These are phyloP conservation scores for Cassiopea xamachana DNA, from an alignment of 30 jellyfish, hydroid and myxozoan species.

Conservation along the genomic window DNA sequence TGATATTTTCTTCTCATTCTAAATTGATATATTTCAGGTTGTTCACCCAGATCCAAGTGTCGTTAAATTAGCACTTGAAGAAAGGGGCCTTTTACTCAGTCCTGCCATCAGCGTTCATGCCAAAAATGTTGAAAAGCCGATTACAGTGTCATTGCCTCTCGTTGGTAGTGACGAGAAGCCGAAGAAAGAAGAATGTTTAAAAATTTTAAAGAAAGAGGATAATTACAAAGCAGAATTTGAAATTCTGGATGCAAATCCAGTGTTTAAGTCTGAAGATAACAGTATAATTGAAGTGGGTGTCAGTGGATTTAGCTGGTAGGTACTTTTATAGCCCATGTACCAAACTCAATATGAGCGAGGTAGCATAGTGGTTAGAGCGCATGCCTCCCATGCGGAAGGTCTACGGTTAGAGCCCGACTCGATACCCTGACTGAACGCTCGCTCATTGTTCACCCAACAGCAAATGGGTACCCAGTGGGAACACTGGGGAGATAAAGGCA, in stretches of 20 bases:
- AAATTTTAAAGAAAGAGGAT: background rate
- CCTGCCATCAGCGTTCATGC: conserved; percentile 5
- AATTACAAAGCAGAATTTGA: background rate
- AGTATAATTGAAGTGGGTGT: background rate
- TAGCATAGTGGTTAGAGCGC: too few relatives aligned
- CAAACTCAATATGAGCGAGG: too few relatives aligned
- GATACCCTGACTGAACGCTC: too few relatives aligned
- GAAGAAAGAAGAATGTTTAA: background rate
- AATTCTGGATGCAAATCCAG: background rate
- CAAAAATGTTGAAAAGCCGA: background rate
- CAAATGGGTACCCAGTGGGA: too few relatives aligned
- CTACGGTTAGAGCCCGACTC: too few relatives aligned
- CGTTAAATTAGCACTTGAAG: background rate
- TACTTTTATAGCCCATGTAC: too few relatives aligned
- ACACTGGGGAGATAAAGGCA: too few relatives aligned
- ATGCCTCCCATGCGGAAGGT: too few relatives aligned
- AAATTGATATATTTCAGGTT: background rate
- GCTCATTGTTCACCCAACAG: too few relatives aligned
- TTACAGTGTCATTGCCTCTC: background rate
- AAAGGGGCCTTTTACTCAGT: background rate
- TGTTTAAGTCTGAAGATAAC: background rate
- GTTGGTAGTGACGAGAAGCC: too few relatives aligned
- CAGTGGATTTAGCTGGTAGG: background rate
- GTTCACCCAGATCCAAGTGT: background rate
- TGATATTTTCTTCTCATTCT: background rate